Evolutionary conservation across 2,797 vertebrate genomes (phyloP).

Genomic region (Emys orbicularis): DNA sequence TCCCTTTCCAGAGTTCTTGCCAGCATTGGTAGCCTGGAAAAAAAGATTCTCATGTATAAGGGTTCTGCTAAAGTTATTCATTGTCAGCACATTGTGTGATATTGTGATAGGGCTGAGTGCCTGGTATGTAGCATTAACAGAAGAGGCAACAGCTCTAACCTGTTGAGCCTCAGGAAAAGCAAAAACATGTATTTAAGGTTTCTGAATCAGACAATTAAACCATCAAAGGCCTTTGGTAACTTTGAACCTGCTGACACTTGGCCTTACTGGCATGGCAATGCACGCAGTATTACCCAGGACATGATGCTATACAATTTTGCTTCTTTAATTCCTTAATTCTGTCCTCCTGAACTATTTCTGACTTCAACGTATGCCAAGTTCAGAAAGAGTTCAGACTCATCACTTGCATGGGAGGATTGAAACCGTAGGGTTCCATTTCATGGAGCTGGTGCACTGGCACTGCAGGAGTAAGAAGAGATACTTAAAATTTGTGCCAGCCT

Average conservation of each 20-base stretch:
- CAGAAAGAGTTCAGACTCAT: conserved; percentile 62
- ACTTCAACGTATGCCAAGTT: conserved; percentile 42
- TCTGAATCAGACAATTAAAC: background rate
- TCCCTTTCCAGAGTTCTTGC: conserved; percentile 22
- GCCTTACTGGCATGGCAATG: background rate
- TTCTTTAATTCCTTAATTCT: conserved; percentile 52
- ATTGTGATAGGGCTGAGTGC: background rate
- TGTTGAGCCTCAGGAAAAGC: conserved; percentile 2
- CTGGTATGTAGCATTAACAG: background rate
- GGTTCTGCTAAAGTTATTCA: background rate
- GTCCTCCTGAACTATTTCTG: conserved; percentile 56
- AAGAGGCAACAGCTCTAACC: conserved; percentile 12
- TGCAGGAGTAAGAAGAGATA: conserved; percentile 17
- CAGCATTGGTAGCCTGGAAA: conserved; percentile 14
- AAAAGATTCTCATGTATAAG: background rate
- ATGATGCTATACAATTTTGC: background rate
- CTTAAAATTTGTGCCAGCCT: conserved; percentile 39
- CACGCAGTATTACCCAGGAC: background rate
- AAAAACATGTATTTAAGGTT: background rate
- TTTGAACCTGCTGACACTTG: background rate
- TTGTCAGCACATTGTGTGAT: background rate
- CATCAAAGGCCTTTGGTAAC: background rate
- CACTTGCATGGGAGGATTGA: conserved; percentile 19
- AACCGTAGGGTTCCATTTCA: conserved; percentile 60
- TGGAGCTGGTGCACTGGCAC: conserved; percentile 32